Evolutionary conservation across 2,797 vertebrate species (phyloP).

Genomic region (Artibeus jamaicensis): DNA sequence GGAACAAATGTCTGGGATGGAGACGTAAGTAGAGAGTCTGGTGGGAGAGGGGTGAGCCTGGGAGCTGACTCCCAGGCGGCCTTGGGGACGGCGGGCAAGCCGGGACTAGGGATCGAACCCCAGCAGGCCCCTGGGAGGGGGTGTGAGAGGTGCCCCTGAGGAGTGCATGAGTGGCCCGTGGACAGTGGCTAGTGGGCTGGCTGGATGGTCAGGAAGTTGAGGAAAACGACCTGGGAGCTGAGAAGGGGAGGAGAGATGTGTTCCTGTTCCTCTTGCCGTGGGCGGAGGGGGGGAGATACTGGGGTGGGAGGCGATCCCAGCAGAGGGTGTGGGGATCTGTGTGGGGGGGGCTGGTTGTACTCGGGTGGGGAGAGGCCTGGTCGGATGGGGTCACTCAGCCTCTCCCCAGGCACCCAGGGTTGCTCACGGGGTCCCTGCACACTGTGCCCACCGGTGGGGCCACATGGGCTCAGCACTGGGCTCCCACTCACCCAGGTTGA

Average conservation of each 20-base stretch:
- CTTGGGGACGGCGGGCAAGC: not conserved
- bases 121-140: not conserved
- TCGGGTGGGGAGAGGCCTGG: not conserved
- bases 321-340: not conserved
- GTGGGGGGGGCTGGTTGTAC: no score
- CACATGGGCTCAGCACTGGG: not conserved
- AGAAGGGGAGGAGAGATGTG: not conserved
- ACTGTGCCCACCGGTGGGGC: not conserved
- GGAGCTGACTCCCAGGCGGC: not conserved
- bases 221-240: not conserved
- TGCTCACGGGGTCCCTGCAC: no score
- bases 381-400: not conserved
- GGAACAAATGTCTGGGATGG: not conserved
- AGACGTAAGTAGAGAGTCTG: not conserved
- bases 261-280: no score
- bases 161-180: not conserved
- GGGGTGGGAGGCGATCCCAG: not conserved
- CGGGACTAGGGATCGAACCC: no score
- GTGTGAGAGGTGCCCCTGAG: not conserved
- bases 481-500: not conserved
- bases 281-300: no score
- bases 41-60: not conserved
- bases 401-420: not conserved
- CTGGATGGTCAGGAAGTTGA: not conserved
- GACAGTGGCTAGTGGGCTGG: not conserved